Evolutionary conservation across 2,113 vertebrate genomes (phyloP).

Genomic region (Myanophis thanlyinensis): DNA sequence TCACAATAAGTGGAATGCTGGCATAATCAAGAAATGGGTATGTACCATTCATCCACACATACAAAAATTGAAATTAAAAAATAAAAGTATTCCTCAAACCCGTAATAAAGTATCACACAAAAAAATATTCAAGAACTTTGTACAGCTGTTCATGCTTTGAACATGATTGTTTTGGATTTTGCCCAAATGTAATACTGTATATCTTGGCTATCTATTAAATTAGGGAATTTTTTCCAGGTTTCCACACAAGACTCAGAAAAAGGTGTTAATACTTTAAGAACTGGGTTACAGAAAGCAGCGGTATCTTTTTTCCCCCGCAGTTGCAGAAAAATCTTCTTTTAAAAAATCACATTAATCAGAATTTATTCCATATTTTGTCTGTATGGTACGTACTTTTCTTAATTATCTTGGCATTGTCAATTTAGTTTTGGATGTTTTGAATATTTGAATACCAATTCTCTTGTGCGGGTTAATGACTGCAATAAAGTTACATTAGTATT

Average conservation of each 20-base stretch:
- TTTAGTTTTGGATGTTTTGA: neutral
- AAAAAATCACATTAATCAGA: neutral
- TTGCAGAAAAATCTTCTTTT: neutral
- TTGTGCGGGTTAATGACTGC: neutral
- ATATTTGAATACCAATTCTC: neutral
- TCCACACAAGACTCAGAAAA: neutral
- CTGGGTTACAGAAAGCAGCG: neutral
- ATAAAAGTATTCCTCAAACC: neutral
- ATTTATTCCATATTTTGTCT: neutral
- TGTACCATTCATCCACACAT: neutral
- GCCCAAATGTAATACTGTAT: neutral
- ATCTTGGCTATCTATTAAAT: neutral
- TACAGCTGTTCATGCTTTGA: neutral
- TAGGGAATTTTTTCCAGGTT: neutral
- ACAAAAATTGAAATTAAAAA: neutral
- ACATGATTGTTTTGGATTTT: neutral
- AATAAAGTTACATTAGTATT: neutral
- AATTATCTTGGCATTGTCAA: neutral
- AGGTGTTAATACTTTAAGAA: neutral
- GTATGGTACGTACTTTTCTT: neutral
- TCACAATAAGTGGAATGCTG: neutral
- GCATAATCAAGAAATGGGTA: neutral
- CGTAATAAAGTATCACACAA: neutral
- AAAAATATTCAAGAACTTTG: neutral
- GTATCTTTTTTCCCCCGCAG: neutral